These are phyloP conservation scores for Linurgus olivaceus DNA, from an alignment of 2,797 vertebrate genomes.

Conservation along the genomic window DNA sequence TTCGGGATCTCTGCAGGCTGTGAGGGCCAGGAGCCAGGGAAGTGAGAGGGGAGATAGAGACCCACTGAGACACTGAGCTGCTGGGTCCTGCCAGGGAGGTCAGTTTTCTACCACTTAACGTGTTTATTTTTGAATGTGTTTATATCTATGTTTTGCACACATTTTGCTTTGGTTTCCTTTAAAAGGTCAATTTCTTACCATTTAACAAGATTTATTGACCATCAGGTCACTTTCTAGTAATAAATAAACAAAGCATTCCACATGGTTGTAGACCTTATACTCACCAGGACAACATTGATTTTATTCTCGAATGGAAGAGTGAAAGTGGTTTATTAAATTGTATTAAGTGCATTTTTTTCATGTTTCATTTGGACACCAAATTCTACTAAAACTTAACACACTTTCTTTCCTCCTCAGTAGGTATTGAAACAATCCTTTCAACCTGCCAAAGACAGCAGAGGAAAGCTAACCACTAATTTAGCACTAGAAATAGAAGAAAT, in stretches of 20 bases:
- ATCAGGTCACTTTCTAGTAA: background rate
- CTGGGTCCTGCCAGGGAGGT: background rate
- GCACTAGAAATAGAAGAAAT: background rate
- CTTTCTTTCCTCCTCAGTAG: too few species aligned
- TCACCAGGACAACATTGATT: rapidly evolving
- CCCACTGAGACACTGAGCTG: background rate
- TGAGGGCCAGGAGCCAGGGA: background rate
- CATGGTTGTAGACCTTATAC: rapidly evolving
- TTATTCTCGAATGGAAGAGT: background rate
- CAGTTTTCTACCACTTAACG: background rate
- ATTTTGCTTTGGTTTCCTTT: background rate
- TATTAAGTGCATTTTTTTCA: background rate
- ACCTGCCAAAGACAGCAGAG: background rate
- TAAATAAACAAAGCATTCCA: background rate
- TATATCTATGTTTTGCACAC: background rate
- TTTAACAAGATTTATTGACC: background rate
- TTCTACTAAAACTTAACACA: background rate
- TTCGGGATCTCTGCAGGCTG: conserved; percentile 37
- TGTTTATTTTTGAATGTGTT: background rate
- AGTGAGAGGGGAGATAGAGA: background rate
- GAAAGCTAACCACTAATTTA: background rate
- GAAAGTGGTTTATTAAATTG: background rate
- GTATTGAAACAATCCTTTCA: background rate
- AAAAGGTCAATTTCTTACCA: background rate
- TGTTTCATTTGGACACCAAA: background rate